Evolutionary conservation across 2,797 vertebrate genomes (phyloP).

Genomic region (Pipistrellus pygmaeus): DNA sequence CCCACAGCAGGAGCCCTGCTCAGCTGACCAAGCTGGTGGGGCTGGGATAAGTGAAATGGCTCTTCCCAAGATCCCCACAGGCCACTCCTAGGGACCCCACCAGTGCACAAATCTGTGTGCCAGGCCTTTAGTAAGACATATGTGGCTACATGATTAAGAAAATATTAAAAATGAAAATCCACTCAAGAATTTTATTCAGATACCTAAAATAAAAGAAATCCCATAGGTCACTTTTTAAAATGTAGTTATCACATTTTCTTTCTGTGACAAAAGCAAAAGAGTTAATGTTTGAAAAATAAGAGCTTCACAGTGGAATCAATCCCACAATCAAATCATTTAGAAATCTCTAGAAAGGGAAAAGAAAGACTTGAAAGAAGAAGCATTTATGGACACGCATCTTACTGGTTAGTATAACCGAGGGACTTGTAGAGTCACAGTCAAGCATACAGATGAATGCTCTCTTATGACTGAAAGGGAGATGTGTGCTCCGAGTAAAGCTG

Average conservation of each 20-base stretch:
- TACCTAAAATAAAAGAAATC: background rate
- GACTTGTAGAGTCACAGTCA: background rate
- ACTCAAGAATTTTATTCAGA: background rate
- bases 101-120: no score
- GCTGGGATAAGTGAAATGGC: no score
- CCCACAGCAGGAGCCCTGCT: no score
- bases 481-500: background rate
- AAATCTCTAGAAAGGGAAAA: background rate
- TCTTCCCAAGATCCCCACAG: no score
- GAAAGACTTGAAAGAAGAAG: background rate
- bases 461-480: background rate
- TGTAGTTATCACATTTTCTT: background rate
- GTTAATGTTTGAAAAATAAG: conserved; percentile 26
- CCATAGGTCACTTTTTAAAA: background rate
- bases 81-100: no score
- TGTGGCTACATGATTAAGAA: background rate
- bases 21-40: no score
- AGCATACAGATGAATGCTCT: background rate
- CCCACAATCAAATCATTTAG: background rate
- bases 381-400: background rate
- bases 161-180: background rate
- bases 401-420: background rate
- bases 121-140: background rate
- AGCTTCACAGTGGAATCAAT: background rate
- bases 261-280: background rate